phyloP scores from a whole-genome alignment of 2,888 invertebrate genomes.

The Crematogaster levior region DNA sequence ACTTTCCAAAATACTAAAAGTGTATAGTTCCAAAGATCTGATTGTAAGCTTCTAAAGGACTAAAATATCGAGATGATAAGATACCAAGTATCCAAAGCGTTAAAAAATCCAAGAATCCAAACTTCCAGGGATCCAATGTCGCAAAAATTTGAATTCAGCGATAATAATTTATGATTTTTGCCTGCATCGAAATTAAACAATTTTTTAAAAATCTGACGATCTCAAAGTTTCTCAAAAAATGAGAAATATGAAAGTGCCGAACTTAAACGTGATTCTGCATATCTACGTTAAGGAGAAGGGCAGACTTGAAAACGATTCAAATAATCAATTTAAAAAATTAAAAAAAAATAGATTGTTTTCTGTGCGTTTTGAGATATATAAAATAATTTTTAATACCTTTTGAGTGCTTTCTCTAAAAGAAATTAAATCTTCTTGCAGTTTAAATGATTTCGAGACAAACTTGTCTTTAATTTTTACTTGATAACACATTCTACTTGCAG shows the following conservation, averaged over 20 bases:
- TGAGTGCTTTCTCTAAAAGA: neutral
- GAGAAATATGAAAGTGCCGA: neutral
- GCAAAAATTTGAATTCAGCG: neutral
- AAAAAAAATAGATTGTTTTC: neutral
- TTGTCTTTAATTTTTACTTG: neutral
- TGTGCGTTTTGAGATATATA: neutral
- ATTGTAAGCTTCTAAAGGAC: slow-evolving; percentile 12
- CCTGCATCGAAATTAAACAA: neutral
- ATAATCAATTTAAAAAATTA: neutral
- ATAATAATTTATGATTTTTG: neutral
- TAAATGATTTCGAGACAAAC: too few relatives aligned
- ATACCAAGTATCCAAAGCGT: slow-evolving; percentile 46
- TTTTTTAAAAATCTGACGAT: neutral
- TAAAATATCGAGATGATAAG: slow-evolving; percentile 10
- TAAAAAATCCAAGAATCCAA: slow-evolving; percentile 18
- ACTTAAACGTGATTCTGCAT: neutral
- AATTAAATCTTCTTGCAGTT: neutral
- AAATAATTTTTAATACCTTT: neutral
- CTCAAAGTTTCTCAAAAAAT: neutral
- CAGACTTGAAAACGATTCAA: neutral
- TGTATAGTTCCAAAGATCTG: slow-evolving; percentile 16
- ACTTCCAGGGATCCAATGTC: neutral
- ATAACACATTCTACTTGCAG: too few relatives aligned
- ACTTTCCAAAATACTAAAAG: slow-evolving; percentile 5
- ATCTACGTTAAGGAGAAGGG: neutral